Conservation (phyloP, 2,888 invertebrate genomes). For the Nemotelus pantherinus region DNA sequence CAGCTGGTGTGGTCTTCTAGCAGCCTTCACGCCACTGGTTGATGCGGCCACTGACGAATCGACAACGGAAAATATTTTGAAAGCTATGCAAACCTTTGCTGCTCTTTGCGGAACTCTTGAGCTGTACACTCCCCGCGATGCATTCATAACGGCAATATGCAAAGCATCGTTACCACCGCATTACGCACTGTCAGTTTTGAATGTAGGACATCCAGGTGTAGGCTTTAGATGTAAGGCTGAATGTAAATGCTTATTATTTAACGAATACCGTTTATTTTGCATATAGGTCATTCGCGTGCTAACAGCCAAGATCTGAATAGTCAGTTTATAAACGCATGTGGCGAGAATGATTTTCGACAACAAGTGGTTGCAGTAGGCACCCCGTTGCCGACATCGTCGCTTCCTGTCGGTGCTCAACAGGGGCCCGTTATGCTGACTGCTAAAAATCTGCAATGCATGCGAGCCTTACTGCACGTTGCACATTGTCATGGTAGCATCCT, state of each 20-base stretch:
- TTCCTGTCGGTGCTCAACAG: constrained; percentile 73
- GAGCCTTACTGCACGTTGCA: constrained; percentile 87
- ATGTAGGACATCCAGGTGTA: constrained; percentile 70
- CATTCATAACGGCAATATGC: constrained; percentile 93
- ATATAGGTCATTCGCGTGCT: constrained; percentile 65
- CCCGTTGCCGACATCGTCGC: constrained; percentile 85
- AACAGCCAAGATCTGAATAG: constrained; percentile 68
- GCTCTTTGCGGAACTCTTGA: constrained; percentile 88
- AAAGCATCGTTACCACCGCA: constrained; percentile 96
- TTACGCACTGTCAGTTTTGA: constrained; percentile 90
- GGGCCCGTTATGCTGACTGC: constrained; percentile 92
- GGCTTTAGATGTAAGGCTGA: constrained; percentile 59
- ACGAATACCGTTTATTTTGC: constrained; percentile 1
- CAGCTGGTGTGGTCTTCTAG: constrained; percentile 93
- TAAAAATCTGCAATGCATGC: constrained; percentile 97
- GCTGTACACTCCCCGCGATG: constrained; percentile 84
- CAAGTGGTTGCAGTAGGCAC: constrained; percentile 98
- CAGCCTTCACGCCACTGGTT: constrained; percentile 89
- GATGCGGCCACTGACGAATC: constrained; percentile 97
- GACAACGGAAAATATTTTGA: constrained; percentile 89
- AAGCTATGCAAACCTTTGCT: constrained; percentile 89
- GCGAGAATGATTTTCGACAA: constrained; percentile 81
- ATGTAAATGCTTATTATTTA: background rate
- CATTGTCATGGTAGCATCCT: constrained; percentile 92
- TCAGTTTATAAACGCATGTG: constrained; percentile 66